Evolutionary conservation across 2,888 invertebrate species (phyloP), one percentile per base, ranked within the genome.

Genomic region (Tenthredo livida): DNA sequence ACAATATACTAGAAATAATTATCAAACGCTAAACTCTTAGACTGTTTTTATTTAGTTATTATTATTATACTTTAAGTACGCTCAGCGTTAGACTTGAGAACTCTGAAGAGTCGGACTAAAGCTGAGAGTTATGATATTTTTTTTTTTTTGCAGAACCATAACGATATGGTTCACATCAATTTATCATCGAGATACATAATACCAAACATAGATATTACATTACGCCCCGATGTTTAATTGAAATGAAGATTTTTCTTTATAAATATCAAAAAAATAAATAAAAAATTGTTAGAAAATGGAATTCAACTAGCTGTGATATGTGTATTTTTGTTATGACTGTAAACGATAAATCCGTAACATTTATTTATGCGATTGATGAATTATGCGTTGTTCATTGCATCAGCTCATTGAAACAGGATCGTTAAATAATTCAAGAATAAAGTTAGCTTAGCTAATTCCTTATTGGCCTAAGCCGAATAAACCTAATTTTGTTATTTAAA

Each of bases 271-370:
- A 70, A 70, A 4, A 29, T 29, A 72, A 37, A 37, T 17, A 70
- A 70, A 4, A 29, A 2, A 72, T 72, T 40, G n/a, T 72, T 72
- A 72, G 17, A 43, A 43, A 37, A 72, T 21, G 21, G 10, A 40
- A 37, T 7, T 43, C 72, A 40, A 37, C 72, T 21, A 37, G 72
- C 72, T 72, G 72, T 72, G 72, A 72, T 72, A 72, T 43, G 43
- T 40, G 72, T 72, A 72, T 72, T 37, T 37, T 43, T 40, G 29
- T 72, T 72, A 43, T 37, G n/a, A 33, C 70, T 5, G 61, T 61
- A 25, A 61, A 25, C n/a, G 5, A 54, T 67, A 15, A 67, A 67
- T 67, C 33, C 4, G 12, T 29, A 67, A 67, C 10, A 54, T 54
- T 21, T 9, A 54, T 54, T 21, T 9, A 61, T 61, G 37, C 37